phyloP scores from a whole-genome alignment of 2,888 invertebrate species.

The Temnothorax unifasciatus region DNA sequence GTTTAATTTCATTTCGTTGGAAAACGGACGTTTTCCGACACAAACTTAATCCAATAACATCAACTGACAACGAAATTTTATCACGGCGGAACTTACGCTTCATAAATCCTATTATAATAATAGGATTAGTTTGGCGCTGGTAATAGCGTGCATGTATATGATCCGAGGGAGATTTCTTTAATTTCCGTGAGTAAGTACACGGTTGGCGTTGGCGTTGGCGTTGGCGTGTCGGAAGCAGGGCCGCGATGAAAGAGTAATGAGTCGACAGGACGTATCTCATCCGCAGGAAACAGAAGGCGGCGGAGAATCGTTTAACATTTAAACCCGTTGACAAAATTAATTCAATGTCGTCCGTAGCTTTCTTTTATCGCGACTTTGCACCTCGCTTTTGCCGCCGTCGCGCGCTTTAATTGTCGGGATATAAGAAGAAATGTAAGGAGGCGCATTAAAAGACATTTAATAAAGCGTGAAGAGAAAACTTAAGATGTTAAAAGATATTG shows the following conservation, averaged over 20 bases:
- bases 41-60: slow-evolving; percentile 42
- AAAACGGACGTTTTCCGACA: slow-evolving; percentile 21
- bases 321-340: slow-evolving; percentile 22
- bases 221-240: slow-evolving; percentile 3
- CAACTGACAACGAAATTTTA: slow-evolving; percentile 38
- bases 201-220: neutral
- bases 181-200: slow-evolving; percentile 42
- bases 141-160: slow-evolving; percentile 26
- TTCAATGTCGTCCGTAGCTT: neutral
- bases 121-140: slow-evolving; percentile 25
- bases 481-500: slow-evolving; percentile 19
- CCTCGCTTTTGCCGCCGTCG: neutral
- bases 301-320: slow-evolving; percentile 19
- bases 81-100: slow-evolving; percentile 31
- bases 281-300: neutral
- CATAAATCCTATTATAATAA: slow-evolving; percentile 44
- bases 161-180: slow-evolving; percentile 37
- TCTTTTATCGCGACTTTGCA: neutral
- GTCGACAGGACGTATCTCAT: slow-evolving; percentile 17
- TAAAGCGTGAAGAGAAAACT: slow-evolving; percentile 25
- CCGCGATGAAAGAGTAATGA: slow-evolving; percentile 38
- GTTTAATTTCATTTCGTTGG: slow-evolving; percentile 27
- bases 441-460: slow-evolving; percentile 33
- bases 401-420: slow-evolving; percentile 2
- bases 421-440: neutral